These are phyloP conservation scores for Alces alces DNA, from an alignment of 2,113 vertebrate genomes.

Conservation along the genomic window DNA sequence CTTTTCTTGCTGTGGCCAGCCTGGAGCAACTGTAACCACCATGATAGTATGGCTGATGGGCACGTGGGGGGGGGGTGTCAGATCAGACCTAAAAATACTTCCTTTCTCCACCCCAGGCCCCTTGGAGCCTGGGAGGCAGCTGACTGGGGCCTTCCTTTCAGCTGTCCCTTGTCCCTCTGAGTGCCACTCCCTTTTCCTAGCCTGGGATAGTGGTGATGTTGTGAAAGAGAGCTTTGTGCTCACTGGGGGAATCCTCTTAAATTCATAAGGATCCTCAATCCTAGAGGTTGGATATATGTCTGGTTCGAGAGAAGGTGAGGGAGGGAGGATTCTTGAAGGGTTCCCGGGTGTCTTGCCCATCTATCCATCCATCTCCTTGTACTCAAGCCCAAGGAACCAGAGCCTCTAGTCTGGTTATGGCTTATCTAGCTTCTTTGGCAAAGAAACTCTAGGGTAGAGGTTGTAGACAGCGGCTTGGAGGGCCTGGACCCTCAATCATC, in stretches of 20 bases:
- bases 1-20: constrained; percentile 37
- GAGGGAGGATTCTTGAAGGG: not conserved
- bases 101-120: constrained; percentile 44
- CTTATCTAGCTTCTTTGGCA: not conserved
- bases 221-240: not conserved
- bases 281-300: not conserved
- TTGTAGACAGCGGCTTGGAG: not conserved
- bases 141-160: constrained; percentile 65
- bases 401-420: not conserved
- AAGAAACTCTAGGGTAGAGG: constrained; percentile 15
- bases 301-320: not conserved
- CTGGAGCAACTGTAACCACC: constrained; percentile 27
- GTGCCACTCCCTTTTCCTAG: constrained; percentile 66
- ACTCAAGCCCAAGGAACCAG: not conserved
- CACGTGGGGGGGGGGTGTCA: not conserved
- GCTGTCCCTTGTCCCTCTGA: constrained; percentile 71
- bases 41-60: constrained; percentile 40
- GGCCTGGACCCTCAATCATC: not conserved
- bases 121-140: constrained; percentile 57
- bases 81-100: constrained; percentile 79
- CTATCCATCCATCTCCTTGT: not conserved
- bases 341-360: not conserved
- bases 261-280: not conserved
- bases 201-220: not conserved
- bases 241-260: not conserved